Evolutionary conservation across 37 sponge, comb jelly and placozoan genomes (phyloP), one percentile per base, ranked within the genome.

Genomic region (Diacarnus erythraeanus): DNA sequence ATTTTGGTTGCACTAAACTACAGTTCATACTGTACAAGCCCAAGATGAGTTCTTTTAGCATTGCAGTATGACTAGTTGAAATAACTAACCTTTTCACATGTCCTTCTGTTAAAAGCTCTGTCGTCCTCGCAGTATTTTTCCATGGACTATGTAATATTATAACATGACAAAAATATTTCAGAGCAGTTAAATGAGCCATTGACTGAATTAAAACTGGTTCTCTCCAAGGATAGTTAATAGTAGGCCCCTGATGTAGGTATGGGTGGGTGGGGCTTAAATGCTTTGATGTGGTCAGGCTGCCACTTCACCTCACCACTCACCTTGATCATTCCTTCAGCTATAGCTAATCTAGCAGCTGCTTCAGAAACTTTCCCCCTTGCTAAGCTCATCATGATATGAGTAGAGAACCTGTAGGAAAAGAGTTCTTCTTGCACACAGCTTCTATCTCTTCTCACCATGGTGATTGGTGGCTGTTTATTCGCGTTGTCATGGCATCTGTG

Each of bases 321-420:
- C n/a, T 75, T 71, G 5, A 89, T 8, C 79, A 89, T 79, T 26
- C 73, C 60, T 36, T 78, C 25, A 27, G 89, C 89, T 10, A 89
- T 42, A 25, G 80, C 69, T 18, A 83, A 76, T 57, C 84, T 71
- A 0, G 89, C 89, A 75, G 84, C 58, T 58, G 64, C n/a, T 43
- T 82, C 84, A 12, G 57, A 42, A 29, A 83, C 59, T 34, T 79
- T 79, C 27, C 84, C 89, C 26, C 79, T 64, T 20, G 68, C 64
- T 47, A 83, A 61, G 5, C 68, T 41, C 79, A 89, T 78, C 89
- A 89, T 89, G 26, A 83, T 36, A 59, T 89, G 89, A n/a, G 84
- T 26, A 35, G 42, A 57, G 44, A 71, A 79, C 89, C 89, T 83
- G 59, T 2, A 15, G 12, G 51, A 15, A 47, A 15, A n/a, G n/a